These are phyloP conservation scores for Phrynocephalus forsythii DNA, from an alignment of 2,797 vertebrate species.

Conservation along the genomic window DNA sequence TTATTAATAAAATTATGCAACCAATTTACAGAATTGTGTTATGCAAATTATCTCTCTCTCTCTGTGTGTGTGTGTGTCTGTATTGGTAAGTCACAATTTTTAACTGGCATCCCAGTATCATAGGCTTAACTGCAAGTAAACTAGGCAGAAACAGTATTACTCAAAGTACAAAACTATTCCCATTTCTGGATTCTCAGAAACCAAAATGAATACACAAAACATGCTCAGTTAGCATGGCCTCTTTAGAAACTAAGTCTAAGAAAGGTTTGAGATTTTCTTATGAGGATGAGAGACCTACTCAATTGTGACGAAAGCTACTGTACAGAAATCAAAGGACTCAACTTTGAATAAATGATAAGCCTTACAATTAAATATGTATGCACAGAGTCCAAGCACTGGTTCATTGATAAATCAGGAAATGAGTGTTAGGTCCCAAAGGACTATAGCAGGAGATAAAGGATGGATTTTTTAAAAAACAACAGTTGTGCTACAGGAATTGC, in stretches of 20 bases:
- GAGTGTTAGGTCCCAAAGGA: not conserved
- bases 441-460: not conserved
- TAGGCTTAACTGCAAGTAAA: not conserved
- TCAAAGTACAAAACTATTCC: not conserved
- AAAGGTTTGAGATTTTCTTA: not conserved
- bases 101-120: not conserved
- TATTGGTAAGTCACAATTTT: not conserved
- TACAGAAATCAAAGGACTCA: not conserved
- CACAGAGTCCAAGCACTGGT: not conserved
- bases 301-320: not conserved
- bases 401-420: not conserved
- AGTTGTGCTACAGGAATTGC: not conserved
- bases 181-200: not conserved
- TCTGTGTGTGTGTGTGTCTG: no score
- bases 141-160: not conserved
- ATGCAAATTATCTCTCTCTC: not conserved
- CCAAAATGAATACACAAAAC: not conserved
- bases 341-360: not conserved
- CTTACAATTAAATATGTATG: not conserved
- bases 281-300: not conserved
- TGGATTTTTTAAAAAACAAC: no score
- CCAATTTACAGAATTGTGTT: not conserved
- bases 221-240: not conserved
- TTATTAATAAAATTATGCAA: constrained; percentile 7
- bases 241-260: not conserved